Conservation (phyloP, 2,888 invertebrate species). For the Automeris io region DNA sequence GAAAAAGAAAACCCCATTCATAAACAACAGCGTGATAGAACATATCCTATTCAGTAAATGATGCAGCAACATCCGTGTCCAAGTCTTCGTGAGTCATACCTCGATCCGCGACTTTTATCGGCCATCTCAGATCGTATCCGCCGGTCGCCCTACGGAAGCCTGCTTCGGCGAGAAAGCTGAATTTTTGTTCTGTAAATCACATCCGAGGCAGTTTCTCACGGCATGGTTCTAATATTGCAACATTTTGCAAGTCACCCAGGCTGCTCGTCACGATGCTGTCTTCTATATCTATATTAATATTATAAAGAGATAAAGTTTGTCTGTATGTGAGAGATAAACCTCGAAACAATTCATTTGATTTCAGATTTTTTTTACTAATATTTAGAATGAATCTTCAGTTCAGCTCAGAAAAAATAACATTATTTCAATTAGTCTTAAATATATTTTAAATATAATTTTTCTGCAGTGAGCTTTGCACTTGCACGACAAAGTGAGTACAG, state of each 20-base stretch:
- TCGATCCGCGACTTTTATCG: slow-evolving; percentile 52
- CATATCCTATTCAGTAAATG: neutral
- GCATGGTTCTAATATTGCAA: slow-evolving; percentile 29
- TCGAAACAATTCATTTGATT: too few species aligned
- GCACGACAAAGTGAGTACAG: too few species aligned
- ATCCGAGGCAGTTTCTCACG: slow-evolving; percentile 49
- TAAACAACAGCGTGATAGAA: neutral
- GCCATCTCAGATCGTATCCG: slow-evolving; percentile 59
- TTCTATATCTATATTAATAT: slow-evolving; percentile 2
- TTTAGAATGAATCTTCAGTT: too few species aligned
- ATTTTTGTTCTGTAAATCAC: slow-evolving; percentile 60
- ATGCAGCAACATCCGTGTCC: slow-evolving; percentile 5
- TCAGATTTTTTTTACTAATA: too few species aligned
- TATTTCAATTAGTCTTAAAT: too few species aligned
- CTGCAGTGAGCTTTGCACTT: too few species aligned
- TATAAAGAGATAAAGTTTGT: too few species aligned
- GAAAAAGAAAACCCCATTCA: neutral
- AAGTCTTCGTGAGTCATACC: slow-evolving; percentile 37
- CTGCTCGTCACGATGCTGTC: slow-evolving; percentile 5
- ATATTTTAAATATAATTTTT: too few species aligned
- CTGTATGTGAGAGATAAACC: too few species aligned
- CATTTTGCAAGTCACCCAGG: slow-evolving; percentile 19
- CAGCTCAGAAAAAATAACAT: too few species aligned
- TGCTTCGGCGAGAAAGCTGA: slow-evolving; percentile 55
- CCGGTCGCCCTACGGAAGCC: slow-evolving; percentile 60